Conservation (phyloP, 64 coral and sea anemone species). For the Exaiptasia diaphana region DNA sequence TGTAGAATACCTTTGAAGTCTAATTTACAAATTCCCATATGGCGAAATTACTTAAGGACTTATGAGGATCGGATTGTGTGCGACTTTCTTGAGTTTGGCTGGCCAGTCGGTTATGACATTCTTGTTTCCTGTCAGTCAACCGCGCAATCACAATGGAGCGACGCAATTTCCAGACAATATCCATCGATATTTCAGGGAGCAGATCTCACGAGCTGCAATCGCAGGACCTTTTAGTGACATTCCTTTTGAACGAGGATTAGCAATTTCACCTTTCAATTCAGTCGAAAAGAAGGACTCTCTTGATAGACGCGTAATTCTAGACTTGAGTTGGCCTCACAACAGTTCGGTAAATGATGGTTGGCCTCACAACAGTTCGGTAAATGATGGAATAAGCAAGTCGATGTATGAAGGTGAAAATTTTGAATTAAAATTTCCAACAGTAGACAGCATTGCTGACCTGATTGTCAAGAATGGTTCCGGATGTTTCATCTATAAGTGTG, state of each 20-base stretch:
- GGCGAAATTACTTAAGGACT: background rate
- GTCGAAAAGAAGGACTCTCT: constrained; percentile 18
- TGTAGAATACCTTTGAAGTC: constrained; percentile 3
- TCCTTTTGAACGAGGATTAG: constrained; percentile 7
- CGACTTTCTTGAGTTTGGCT: constrained; percentile 29
- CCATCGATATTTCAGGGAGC: background rate
- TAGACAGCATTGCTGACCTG: background rate
- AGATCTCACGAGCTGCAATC: constrained; percentile 1
- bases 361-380: constrained; percentile 21
- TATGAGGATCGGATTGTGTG: constrained; percentile 16
- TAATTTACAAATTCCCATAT: background rate
- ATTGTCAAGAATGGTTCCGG: constrained; percentile 4
- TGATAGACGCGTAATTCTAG: constrained; percentile 18
- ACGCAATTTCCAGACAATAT: background rate
- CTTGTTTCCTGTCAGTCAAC: background rate
- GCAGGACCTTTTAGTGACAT: constrained; percentile 13
- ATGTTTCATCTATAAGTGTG: constrained; percentile 16
- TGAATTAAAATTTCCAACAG: background rate
- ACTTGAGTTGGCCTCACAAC: constrained; percentile 30
- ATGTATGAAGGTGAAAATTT: constrained; percentile 5
- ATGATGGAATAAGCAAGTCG: constrained; percentile 1
- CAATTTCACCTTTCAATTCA: constrained; percentile 17
- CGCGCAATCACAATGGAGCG: constrained; percentile 4
- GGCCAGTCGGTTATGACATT: background rate
- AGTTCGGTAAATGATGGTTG: constrained; percentile 22